These are phyloP conservation scores for Ptychobarbus kaznakovi DNA, from an alignment of 2,797 vertebrate genomes.

Conservation along the genomic window DNA sequence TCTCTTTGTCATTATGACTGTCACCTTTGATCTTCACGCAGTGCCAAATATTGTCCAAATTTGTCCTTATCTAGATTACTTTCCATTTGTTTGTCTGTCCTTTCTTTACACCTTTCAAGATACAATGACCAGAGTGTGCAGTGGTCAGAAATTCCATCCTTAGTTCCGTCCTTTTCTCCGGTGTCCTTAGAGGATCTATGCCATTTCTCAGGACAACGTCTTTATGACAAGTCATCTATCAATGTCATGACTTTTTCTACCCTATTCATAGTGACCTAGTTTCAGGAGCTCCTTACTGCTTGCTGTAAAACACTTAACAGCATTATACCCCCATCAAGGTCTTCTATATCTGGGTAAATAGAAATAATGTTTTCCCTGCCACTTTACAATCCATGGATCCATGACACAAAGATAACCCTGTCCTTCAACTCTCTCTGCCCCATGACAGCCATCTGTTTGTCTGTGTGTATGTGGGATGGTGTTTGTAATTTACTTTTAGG, in stretches of 20 bases:
- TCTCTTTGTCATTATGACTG: conserved; percentile 21
- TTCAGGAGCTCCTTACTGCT: conserved; percentile 37
- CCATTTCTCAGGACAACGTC: not conserved
- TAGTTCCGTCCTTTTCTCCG: not conserved
- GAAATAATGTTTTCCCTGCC: not conserved
- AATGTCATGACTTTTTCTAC: conserved; percentile 21
- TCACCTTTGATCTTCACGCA: conserved; percentile 26
- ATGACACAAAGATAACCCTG: conserved; percentile 10
- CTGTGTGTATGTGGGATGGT: conserved; percentile 47
- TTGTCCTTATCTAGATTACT: conserved; percentile 11
- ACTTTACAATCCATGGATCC: not conserved
- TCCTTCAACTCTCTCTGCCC: conserved; percentile 5
- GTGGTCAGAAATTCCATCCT: not conserved
- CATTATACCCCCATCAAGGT: conserved; percentile 3
- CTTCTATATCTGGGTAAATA: conserved; percentile 24
- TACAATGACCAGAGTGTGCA: not conserved
- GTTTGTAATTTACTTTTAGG: conserved; percentile 40
- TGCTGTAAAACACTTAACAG: conserved; percentile 3
- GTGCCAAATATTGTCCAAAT: conserved; percentile 34
- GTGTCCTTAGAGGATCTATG: conserved; percentile 1
- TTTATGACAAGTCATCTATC: conserved; percentile 29
- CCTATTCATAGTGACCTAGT: conserved; percentile 38
- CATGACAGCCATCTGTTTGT: conserved; percentile 25
- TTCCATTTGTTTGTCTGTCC: not conserved
- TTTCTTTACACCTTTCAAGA: conserved; percentile 20